Evolutionary conservation across 2,113 vertebrate species (phyloP), one percentile per base, ranked within the genome.

Genomic region (Tachuris rubrigastra): DNA sequence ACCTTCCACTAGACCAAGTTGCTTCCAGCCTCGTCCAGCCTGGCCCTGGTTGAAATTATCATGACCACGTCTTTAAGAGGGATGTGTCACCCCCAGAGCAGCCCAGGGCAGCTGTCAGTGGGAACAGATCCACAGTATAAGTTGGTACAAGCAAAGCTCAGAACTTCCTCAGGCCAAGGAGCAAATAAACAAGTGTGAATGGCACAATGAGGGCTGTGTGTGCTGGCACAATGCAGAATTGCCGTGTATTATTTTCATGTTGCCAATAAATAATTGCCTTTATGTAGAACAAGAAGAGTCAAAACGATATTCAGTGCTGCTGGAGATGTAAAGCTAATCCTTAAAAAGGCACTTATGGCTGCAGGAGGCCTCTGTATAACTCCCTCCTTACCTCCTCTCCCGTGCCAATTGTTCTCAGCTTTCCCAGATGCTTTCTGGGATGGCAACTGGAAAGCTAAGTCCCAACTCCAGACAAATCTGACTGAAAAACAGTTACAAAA

Each of bases 121-220:
- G 39, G 62, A 91, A 91, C 96, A 97, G 75, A 59, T 74, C 74
- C 62, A 0, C 93, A 31, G 81, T 93, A 75, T n/a, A 5, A 55
- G 44, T 42, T 68, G 75, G 55, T 76, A 96, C 97, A 74, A 95
- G 85, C 85, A 16, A 69, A 65, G 60, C 92, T 93, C 93, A 92
- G 82, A 68, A 44, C 92, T 95, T 95, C 30, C 65, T 44, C 56
- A 11, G 68, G 74, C 75, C 94, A n/a, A 60, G 77, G 97, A 67
- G 91, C 93, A 46, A 88, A 95, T 28, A 98, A 98, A 98, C 98
- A 98, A 98, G 78, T 39, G 82, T 93, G 95, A 96, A 78, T 89
- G 55, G 96, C 86, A 98, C 98, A 98, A 98, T 96, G 97, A 76
- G 86, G 78, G 90, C 96, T 95, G 86, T 98, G 97, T 98, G 97